phyloP scores from a whole-genome alignment of 2,888 invertebrate genomes.

The Megamerina dolium region DNA sequence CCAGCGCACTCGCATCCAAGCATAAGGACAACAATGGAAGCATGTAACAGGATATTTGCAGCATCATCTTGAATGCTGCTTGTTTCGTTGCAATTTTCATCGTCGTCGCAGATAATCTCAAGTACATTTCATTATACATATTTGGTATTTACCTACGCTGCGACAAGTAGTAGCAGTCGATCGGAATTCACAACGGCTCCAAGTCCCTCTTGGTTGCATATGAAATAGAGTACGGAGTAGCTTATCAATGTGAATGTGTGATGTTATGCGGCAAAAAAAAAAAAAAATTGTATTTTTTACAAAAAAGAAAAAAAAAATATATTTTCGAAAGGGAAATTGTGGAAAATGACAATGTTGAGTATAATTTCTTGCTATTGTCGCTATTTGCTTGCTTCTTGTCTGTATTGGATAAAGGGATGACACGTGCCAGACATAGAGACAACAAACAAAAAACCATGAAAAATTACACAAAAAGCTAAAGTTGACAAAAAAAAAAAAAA shows the following conservation, averaged over 20 bases:
- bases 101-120: conserved; percentile 5
- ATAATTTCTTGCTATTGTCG: too few relatives aligned
- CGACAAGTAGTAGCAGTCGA: too few relatives aligned
- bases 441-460: neutral
- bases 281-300: too few relatives aligned
- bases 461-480: neutral
- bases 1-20: neutral
- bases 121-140: conserved; percentile 7
- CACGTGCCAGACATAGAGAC: conserved; percentile 6
- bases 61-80: neutral
- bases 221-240: too few relatives aligned
- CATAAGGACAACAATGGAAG: neutral
- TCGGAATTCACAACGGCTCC: too few relatives aligned
- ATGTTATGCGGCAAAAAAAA: too few relatives aligned
- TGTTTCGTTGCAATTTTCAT: neutral
- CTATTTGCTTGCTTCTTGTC: neutral
- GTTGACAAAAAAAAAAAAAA: neutral
- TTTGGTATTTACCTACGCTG: too few relatives aligned
- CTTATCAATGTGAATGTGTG: too few relatives aligned
- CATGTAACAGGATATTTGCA: neutral
- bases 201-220: too few relatives aligned
- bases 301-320: too few relatives aligned
- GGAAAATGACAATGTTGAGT: conserved; percentile 6
- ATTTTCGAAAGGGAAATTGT: conserved; percentile 4
- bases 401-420: neutral